Evolutionary conservation across 2,797 vertebrate genomes (phyloP).

Genomic region (Naso thynnoides): DNA sequence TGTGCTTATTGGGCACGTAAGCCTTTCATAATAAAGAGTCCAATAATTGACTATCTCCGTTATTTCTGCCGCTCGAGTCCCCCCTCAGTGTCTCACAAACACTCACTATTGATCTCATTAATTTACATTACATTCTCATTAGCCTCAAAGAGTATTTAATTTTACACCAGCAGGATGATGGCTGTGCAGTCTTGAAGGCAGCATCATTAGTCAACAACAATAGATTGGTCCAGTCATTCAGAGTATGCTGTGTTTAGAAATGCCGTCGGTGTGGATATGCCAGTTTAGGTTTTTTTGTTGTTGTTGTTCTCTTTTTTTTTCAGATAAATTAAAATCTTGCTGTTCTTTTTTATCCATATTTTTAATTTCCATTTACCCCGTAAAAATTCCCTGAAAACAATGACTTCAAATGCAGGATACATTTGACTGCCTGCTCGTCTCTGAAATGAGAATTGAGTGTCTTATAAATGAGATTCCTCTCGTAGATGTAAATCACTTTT

Average conservation of each 20-base stretch:
- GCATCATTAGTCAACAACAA: slow-evolving; percentile 28
- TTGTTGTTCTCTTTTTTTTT: neutral
- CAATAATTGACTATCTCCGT: slow-evolving; percentile 53
- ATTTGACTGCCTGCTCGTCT: neutral
- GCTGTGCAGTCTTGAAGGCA: slow-evolving; percentile 13
- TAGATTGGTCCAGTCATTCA: slow-evolving; percentile 32
- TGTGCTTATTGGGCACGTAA: slow-evolving; percentile 51
- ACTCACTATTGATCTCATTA: slow-evolving; percentile 65
- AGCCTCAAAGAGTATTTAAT: slow-evolving; percentile 56
- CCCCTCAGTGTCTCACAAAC: neutral
- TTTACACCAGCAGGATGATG: slow-evolving; percentile 36
- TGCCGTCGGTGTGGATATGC: too few relatives aligned
- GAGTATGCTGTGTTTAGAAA: slow-evolving; percentile 16
- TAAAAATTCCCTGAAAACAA: neutral
- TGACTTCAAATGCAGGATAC: neutral
- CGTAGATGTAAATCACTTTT: neutral
- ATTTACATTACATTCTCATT: slow-evolving; percentile 70
- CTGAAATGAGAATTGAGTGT: neutral
- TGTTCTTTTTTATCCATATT: neutral
- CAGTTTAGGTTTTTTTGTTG: too few relatives aligned
- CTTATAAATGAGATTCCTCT: neutral
- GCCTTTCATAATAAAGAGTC: slow-evolving; percentile 51
- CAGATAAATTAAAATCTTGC: neutral
- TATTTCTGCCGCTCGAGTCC: neutral
- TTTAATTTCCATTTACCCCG: neutral